Evolutionary conservation across 2,113 vertebrate genomes (phyloP), one percentile per base, ranked within the genome.

Genomic region (Micromys minutus): DNA sequence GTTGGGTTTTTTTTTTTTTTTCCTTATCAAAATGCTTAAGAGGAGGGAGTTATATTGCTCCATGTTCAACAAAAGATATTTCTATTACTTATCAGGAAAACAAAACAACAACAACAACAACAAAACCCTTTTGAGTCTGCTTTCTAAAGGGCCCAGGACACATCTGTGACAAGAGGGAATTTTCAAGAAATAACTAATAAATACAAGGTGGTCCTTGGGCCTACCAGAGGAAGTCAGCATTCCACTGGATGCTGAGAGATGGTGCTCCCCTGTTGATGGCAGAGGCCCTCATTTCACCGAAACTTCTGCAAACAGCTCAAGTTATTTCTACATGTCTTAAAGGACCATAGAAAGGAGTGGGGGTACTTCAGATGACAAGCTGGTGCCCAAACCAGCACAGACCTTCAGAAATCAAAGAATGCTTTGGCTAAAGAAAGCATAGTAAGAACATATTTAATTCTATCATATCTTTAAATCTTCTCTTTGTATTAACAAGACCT

Each of bases 131-230:
- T 88, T 81, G 50, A 75, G 59, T 71, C 21, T 24, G 55, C 17
- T 94, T 87, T 87, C 79, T 95, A 55, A 22, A 81, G 65, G 89
- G 7, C 65, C 34, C 85, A 17, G 72, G 26, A 86, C 59, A 86
- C 59, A 89, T 91, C 21, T 65, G 42, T 59, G 61, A 84, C 42
- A 84, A 81, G 55, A 81, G 42, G 57, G 91, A 94, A 52, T 77
- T 89, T 45, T 96, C n/a, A 94, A 79, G 55, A 94, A 96, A 50
- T 93, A 57, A 69, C 72, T 69, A 96, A 50, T 93, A 57, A 69
- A 65, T 69, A 81, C n/a, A 89, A 90, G 74, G 36, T 69, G 22
- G 72, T 47, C 31, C 12, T 90, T 85, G 88, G 89, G 50, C 47
- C 29, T 76, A 39, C 81, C 59, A 76, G 36, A 80, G 29, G 59